Percentiles rank a stretch among this genome's conserved stretches.
Conservation (phyloP, 2,113 vertebrate genomes). For the Calyptomena viridis region DNA sequence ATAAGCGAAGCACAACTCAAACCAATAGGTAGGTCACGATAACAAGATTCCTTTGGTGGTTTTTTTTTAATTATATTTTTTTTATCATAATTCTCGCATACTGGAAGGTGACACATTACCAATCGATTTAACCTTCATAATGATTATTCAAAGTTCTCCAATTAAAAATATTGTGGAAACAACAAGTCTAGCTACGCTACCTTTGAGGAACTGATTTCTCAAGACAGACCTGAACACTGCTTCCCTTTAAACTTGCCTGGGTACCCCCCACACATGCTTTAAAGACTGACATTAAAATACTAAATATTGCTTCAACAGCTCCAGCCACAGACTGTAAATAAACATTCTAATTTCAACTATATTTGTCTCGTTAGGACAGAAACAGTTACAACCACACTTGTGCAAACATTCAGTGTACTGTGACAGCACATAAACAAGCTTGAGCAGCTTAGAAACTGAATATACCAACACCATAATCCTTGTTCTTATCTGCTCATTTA, state of each 20-base stretch:
- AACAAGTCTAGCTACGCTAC: neutral
- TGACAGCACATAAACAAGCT: neutral
- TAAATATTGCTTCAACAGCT: neutral
- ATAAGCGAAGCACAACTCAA: neutral
- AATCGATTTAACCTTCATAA: neutral
- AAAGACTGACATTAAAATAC: neutral
- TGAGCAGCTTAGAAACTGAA: neutral
- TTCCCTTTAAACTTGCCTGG: neutral
- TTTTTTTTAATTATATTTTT: neutral
- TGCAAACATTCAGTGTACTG: neutral
- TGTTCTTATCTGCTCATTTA: neutral
- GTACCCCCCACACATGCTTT: neutral
- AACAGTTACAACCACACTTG: neutral
- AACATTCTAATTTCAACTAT: neutral
- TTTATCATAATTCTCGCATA: neutral
- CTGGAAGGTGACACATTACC: neutral
- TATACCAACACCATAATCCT: neutral
- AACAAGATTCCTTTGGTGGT: too few relatives aligned
- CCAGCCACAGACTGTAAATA: neutral
- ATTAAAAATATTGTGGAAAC: neutral
- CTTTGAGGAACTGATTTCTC: neutral
- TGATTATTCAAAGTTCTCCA: neutral
- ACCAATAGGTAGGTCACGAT: neutral
- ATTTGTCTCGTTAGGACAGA: neutral
- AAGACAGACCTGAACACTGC: accelerated